A percentile compares a stretch with the other conserved stretches of the same genome.
These are phyloP conservation scores for Clarias pachynema DNA, from an alignment of 2,797 vertebrate species.

Conservation along the genomic window DNA sequence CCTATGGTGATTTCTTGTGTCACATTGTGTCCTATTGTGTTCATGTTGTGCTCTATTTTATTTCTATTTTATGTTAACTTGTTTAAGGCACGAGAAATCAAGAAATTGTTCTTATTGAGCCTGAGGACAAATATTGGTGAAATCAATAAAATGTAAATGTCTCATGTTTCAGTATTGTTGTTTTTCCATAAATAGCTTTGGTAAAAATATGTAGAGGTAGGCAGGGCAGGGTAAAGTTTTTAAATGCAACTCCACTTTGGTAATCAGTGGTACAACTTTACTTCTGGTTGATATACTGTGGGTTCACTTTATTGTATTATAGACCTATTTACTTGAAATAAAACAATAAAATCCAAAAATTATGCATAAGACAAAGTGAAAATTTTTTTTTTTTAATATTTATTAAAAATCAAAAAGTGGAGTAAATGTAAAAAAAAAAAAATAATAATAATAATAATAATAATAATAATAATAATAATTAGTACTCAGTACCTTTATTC, in stretches of 20 bases:
- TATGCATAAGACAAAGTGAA: neutral
- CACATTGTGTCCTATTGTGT: no score
- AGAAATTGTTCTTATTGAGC: neutral
- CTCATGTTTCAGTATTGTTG: neutral
- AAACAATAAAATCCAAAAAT: neutral
- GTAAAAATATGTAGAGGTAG: neutral
- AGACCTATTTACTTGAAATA: neutral
- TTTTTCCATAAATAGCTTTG: neutral
- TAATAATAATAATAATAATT: neutral
- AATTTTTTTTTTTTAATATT: neutral
- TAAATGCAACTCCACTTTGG: neutral
- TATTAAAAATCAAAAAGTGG: neutral
- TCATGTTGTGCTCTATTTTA: no score
- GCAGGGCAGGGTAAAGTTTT: neutral
- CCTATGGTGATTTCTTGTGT: no score
- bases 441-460: no score
- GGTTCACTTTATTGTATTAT: neutral
- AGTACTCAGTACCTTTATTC: neutral
- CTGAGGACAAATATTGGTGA: neutral
- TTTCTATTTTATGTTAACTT: no score
- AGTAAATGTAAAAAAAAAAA: neutral
- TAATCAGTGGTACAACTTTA: neutral
- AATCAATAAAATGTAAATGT: neutral
- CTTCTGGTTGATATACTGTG: neutral
- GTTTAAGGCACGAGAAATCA: no score